These are phyloP conservation scores for Cremastinae sp. DNA, from an alignment of 2,888 invertebrate species.

Conservation along the genomic window DNA sequence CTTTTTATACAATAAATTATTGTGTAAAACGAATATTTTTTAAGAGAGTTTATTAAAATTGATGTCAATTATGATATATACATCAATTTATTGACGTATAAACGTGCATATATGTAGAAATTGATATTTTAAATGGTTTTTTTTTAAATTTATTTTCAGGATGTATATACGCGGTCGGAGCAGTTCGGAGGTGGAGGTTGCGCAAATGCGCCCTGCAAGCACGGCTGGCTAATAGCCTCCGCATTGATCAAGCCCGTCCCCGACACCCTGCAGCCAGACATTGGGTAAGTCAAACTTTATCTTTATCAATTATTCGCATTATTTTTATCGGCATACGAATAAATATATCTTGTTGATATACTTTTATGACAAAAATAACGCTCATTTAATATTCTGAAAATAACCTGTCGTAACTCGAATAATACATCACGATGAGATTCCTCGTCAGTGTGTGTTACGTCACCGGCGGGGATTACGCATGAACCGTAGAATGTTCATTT, in stretches of 20 bases:
- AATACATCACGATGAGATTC: neutral
- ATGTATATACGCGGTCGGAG: conserved; percentile 77
- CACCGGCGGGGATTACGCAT: conserved; percentile 26
- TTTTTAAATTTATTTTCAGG: conserved; percentile 68
- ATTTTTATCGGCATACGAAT: neutral
- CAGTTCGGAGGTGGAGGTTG: conserved; percentile 78
- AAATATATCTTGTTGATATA: neutral
- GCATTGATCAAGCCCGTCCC: conserved; percentile 72
- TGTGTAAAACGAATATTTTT: no score
- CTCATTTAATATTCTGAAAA: no score
- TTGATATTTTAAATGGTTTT: no score
- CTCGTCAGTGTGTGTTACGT: conserved; percentile 11
- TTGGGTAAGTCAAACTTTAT: conserved; percentile 68
- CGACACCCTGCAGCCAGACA: conserved; percentile 77
- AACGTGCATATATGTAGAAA: no score
- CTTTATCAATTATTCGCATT: neutral
- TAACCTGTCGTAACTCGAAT: no score
- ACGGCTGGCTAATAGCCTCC: conserved; percentile 78
- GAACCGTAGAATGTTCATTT: conserved; percentile 17
- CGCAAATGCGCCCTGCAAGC: conserved; percentile 78
- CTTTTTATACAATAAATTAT: no score
- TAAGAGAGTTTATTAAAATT: no score
- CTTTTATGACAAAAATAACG: neutral
- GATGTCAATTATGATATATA: no score
- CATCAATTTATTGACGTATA: no score